Evolutionary conservation across 2,888 invertebrate species (phyloP).

Genomic region (Onchidella celtica): DNA sequence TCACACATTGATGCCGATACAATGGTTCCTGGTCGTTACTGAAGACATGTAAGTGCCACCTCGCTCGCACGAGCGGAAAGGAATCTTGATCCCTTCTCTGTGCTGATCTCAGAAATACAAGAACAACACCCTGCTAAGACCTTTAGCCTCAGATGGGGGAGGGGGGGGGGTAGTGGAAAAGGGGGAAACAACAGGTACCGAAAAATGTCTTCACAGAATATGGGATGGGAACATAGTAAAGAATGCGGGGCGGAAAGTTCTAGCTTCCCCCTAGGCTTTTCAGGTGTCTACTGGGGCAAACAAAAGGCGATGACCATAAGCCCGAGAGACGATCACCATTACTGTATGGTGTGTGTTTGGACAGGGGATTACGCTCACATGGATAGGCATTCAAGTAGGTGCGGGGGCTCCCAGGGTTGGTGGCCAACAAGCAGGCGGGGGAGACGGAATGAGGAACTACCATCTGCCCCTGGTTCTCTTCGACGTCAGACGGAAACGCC

Average conservation of each 20-base stretch:
- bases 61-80: not conserved
- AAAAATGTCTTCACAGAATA: not conserved
- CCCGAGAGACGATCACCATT: not conserved
- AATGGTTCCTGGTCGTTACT: not conserved
- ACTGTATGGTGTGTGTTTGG: not conserved
- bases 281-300: not conserved
- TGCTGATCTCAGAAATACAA: not conserved
- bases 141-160: not conserved
- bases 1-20: not conserved
- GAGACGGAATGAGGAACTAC: too few species aligned
- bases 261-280: not conserved
- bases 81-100: not conserved
- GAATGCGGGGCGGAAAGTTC: not conserved
- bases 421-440: too few species aligned
- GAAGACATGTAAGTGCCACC: not conserved
- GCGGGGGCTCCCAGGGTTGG: too few species aligned
- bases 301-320: not conserved
- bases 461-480: too few species aligned
- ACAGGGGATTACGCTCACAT: not conserved
- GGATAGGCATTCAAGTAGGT: not conserved
- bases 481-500: too few species aligned
- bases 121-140: not conserved
- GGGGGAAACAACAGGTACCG: too few species aligned
- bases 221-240: not conserved
- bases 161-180: too few species aligned